Conservation (phyloP, 1,140 invertebrate species). For the Leptinotarsa lineolata region DNA sequence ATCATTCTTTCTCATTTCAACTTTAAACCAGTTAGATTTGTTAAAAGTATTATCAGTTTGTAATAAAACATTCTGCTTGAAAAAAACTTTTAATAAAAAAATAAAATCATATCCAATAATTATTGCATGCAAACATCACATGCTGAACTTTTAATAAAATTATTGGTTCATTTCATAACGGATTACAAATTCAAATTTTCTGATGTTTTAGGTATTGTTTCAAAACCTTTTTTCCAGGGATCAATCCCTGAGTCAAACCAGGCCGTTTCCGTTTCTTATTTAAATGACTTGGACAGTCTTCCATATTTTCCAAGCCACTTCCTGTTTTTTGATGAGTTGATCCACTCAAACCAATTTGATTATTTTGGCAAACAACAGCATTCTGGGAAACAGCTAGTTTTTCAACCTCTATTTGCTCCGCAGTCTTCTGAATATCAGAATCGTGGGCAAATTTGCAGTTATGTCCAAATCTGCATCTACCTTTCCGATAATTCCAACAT, state of each 20-base stretch:
- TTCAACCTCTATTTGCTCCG: conserved; percentile 61
- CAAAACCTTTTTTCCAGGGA: conserved; percentile 84
- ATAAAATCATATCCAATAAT: neutral
- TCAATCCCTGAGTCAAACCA: conserved; percentile 74
- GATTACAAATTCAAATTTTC: conserved; percentile 5
- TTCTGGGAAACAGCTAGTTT: conserved; percentile 55
- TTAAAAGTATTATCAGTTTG: no score
- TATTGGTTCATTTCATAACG: no score
- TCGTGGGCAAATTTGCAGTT: conserved; percentile 93
- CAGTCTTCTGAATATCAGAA: conserved; percentile 72
- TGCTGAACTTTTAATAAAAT: no score
- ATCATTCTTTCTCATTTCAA: no score
- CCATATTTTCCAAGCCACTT: conserved; percentile 56
- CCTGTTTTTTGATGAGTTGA: conserved; percentile 37
- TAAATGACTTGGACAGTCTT: conserved; percentile 57
- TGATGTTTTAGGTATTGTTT: conserved; percentile 65
- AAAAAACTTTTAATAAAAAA: neutral
- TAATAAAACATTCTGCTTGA: neutral
- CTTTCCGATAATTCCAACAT: conserved; percentile 92
- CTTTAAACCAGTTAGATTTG: no score
- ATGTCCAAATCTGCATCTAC: conserved; percentile 86
- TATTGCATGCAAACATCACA: neutral
- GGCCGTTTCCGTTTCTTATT: conserved; percentile 74
- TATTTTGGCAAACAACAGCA: conserved; percentile 56
- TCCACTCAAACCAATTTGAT: neutral